Base-by-base conservation (phyloP, 2,113 vertebrate species). In the Sylvietta virens region DNA sequence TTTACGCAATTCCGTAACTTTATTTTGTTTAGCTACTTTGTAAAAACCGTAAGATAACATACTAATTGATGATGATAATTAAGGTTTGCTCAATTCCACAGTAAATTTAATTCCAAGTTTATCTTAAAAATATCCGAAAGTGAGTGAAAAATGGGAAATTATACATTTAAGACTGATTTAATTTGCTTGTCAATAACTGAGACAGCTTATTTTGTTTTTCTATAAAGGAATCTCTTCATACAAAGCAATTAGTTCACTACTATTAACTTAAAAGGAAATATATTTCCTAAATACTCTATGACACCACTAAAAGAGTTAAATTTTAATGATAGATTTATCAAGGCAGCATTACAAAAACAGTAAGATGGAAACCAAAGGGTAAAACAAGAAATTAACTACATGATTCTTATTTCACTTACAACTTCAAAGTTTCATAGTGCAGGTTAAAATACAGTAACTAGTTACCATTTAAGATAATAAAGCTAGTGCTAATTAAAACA, bases 301-400 rank as follows among this genome's bases (percentile, higher is more conserved):
- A 81, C 60, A 95, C 44, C 20, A 48, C 8, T 83, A 40, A 67
- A 84, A 90, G 69, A 81, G n/a, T 84, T 82, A 76, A 81, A 69
- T 78, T 94, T 97, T 90, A 91, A 91, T 77, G 37, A 51, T 16
- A 86, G 69, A 40, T 90, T 95, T 81, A 70, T 50, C 44, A 88
- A 93, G 53, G 88, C 84, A 97, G 60, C 78, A 54, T 96, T 95
- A 97, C 78, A 96, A 95, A 96, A 97, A 91, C 80, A 95, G 94
- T 88, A 91, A 97, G 91, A 97, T 98, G 98, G 98, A 98, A 98
- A 98, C 98, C 98, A 98, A 98, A 98, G 98, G 98, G 98, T 98
- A 98, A 98, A 98, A 98, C 93, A 95, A 95, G 88, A 87, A 95
- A 79, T 97, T 88, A 95, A 91, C 95, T 96, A 71, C 51, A 53